Evolutionary conservation across 2,113 vertebrate genomes (phyloP).

Genomic region (Artemisiospiza belli): DNA sequence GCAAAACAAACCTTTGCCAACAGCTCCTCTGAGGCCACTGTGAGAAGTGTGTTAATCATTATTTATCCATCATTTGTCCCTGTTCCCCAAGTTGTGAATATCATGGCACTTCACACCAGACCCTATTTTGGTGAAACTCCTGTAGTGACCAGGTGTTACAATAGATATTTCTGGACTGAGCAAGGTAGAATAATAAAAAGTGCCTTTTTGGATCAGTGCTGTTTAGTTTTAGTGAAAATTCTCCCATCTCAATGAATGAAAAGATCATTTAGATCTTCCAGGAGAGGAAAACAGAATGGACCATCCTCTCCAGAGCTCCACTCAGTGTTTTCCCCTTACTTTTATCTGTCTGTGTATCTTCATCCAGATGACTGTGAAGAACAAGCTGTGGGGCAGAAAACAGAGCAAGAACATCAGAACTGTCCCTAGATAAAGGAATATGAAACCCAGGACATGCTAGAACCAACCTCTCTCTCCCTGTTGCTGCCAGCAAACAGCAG

Average conservation of each 20-base stretch:
- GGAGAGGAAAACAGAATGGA: not conserved
- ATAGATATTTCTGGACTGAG: not conserved
- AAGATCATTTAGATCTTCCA: not conserved
- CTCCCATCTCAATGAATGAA: not conserved
- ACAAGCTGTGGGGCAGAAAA: constrained; percentile 63
- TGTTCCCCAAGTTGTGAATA: not conserved
- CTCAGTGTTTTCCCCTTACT: constrained; percentile 39
- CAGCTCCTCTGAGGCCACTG: not conserved
- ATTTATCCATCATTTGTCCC: not conserved
- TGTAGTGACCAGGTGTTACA: not conserved
- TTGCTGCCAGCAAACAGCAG: not conserved
- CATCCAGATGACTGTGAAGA: constrained; percentile 57
- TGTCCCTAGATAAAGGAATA: not conserved
- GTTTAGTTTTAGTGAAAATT: not conserved
- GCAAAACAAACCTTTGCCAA: not conserved
- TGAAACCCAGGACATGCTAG: not conserved
- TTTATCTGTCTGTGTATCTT: constrained; percentile 32
- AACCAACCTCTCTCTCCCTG: not conserved
- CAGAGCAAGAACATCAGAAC: not conserved
- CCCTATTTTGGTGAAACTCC: not conserved
- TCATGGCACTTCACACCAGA: not conserved
- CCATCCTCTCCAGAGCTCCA: not conserved
- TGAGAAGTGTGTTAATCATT: not conserved
- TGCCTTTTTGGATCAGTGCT: not conserved
- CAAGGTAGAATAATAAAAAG: not conserved